Evolutionary conservation across 2,113 vertebrate species (phyloP).

Genomic region (Ptyas mucosa): DNA sequence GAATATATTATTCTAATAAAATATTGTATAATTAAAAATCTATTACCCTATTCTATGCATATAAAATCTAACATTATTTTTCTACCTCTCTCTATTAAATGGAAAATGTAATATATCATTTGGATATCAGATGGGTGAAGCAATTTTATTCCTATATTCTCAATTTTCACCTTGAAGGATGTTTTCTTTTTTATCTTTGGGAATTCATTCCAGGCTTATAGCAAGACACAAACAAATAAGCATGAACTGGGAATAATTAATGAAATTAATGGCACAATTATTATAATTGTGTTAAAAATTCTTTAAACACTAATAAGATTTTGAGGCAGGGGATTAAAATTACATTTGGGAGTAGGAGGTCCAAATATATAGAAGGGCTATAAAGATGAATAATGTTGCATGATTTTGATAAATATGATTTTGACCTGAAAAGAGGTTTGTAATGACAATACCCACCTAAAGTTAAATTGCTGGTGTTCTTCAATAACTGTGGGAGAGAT

Average conservation of each 20-base stretch:
- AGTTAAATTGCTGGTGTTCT: background rate
- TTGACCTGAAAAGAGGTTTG: background rate
- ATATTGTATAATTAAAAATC: background rate
- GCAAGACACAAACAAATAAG: constrained; percentile 36
- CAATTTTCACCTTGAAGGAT: background rate
- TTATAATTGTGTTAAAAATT: background rate
- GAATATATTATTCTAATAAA: background rate
- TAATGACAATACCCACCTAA: background rate
- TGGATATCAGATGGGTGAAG: background rate
- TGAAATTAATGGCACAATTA: background rate
- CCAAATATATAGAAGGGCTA: constrained; percentile 6
- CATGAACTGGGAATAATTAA: background rate
- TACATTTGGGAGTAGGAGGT: constrained; percentile 19
- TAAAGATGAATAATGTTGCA: constrained; percentile 21
- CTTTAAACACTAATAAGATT: constrained; percentile 5
- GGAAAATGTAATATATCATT: background rate
- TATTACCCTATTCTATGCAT: background rate
- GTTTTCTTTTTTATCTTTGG: background rate
- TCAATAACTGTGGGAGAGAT: background rate
- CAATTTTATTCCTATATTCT: background rate
- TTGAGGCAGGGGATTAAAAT: background rate
- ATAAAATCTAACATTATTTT: background rate
- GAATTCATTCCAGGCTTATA: background rate
- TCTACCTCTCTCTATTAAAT: background rate
- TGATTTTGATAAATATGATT: constrained; percentile 8